Conservation (phyloP, 2,797 vertebrate species). For the Xenopus petersii region DNA sequence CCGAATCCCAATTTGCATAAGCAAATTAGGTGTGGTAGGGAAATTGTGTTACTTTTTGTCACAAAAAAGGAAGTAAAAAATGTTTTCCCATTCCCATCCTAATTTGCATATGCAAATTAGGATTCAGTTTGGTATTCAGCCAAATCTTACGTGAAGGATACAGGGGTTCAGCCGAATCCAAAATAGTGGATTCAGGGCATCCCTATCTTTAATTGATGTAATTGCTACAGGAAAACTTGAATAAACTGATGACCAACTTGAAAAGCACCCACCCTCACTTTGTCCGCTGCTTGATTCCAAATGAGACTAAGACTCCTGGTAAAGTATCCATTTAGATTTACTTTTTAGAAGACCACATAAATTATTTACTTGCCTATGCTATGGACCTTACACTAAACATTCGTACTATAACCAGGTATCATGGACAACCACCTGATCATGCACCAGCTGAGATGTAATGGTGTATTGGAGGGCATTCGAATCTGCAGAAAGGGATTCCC, state of each 20-base stretch:
- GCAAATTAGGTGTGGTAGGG: too few species aligned
- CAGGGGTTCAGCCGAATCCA: too few species aligned
- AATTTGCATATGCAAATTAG: too few species aligned
- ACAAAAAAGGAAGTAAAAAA: too few species aligned
- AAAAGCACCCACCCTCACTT: constrained; percentile 54
- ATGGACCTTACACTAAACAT: neutral
- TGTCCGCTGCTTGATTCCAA: constrained; percentile 52
- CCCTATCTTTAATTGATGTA: neutral
- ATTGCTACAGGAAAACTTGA: constrained; percentile 55
- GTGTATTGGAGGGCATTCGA: constrained; percentile 69
- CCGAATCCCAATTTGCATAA: too few species aligned
- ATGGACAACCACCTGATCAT: constrained; percentile 68
- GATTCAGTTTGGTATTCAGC: too few species aligned
- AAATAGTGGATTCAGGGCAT: too few species aligned
- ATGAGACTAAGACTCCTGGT: constrained; percentile 52
- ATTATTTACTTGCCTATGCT: neutral
- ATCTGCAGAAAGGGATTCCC: constrained; percentile 76
- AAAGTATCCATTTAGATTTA: neutral
- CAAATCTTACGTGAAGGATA: too few species aligned
- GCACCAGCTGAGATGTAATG: constrained; percentile 68
- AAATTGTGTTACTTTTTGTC: too few species aligned
- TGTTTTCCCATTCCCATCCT: too few species aligned
- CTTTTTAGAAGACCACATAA: neutral
- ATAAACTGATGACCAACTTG: constrained; percentile 50
- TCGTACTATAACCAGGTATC: constrained; percentile 30